Percentiles rank a stretch among this genome's conserved stretches.
Conservation (phyloP, 2,888 invertebrate species). For the Dendrolimus pini region DNA sequence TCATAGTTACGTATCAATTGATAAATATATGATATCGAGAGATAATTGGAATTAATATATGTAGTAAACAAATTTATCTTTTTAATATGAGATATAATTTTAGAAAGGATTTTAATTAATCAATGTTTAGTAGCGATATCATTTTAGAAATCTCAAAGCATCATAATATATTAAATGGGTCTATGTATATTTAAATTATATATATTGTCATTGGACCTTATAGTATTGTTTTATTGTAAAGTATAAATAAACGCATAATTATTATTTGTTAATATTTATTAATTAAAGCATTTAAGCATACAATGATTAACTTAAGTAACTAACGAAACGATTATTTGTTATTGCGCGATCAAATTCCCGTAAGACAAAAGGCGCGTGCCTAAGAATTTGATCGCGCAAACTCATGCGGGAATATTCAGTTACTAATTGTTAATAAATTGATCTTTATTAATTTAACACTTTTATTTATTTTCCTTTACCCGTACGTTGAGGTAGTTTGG, state of each 20-base stretch:
- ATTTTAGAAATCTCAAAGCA: no score
- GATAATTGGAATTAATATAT: slow-evolving; percentile 1
- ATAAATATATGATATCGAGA: neutral
- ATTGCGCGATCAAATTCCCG: slow-evolving; percentile 37
- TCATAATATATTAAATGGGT: no score
- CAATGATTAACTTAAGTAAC: slow-evolving; percentile 55
- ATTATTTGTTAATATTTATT: slow-evolving; percentile 72
- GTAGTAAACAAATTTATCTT: slow-evolving; percentile 1
- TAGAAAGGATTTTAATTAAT: no score
- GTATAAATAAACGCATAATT: slow-evolving; percentile 42
- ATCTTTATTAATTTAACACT: slow-evolving; percentile 45
- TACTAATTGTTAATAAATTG: slow-evolving; percentile 76
- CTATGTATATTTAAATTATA: neutral
- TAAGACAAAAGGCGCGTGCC: slow-evolving; percentile 12
- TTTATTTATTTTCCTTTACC: slow-evolving; percentile 26
- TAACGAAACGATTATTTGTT: slow-evolving; percentile 61
- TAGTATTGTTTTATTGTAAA: neutral
- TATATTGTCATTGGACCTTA: neutral
- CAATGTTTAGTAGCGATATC: no score
- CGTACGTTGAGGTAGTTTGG: slow-evolving; percentile 2
- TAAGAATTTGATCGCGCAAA: slow-evolving; percentile 36
- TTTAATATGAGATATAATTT: neutral
- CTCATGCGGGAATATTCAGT: slow-evolving; percentile 46
- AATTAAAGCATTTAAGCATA: slow-evolving; percentile 50
- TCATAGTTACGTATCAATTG: neutral